phyloP scores from a whole-genome alignment of 2,113 vertebrate genomes.

The Sinocyclocheilus maitianheensis region DNA sequence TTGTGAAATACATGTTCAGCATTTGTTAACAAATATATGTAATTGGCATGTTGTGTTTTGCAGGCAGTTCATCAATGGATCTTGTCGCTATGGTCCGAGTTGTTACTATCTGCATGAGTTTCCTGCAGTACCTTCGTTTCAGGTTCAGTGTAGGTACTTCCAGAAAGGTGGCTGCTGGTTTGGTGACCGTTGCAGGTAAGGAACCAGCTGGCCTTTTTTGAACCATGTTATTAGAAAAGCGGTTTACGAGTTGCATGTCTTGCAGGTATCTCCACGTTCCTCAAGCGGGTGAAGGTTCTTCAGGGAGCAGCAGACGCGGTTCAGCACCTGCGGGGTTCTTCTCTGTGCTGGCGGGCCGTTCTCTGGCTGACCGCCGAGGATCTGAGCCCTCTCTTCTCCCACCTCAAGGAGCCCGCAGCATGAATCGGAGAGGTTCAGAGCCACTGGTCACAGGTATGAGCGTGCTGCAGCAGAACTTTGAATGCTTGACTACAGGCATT shows the following conservation, averaged over 20 bases:
- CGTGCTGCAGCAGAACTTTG: constrained; percentile 17
- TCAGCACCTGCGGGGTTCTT: constrained; percentile 54
- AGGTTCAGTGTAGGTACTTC: constrained; percentile 80
- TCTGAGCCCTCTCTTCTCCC: constrained; percentile 66
- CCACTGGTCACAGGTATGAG: constrained; percentile 3
- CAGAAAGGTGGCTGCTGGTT: constrained; percentile 82
- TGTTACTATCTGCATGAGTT: constrained; percentile 75
- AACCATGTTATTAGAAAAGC: neutral
- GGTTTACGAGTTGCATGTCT: neutral
- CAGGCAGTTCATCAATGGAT: constrained; percentile 78
- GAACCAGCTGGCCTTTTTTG: neutral
- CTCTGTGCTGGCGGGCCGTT: constrained; percentile 32
- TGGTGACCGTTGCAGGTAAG: constrained; percentile 82
- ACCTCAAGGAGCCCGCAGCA: neutral
- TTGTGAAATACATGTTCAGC: neutral
- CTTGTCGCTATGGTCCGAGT: constrained; percentile 71
- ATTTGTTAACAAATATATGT: neutral
- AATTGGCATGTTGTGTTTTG: constrained; percentile 13
- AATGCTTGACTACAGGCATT: constrained; percentile 27
- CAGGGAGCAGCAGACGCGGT: constrained; percentile 44
- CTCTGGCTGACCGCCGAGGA: constrained; percentile 47
- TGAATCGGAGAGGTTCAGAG: constrained; percentile 34
- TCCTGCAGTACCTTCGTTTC: constrained; percentile 60
- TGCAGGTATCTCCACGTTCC: constrained; percentile 76
- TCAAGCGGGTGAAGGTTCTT: constrained; percentile 27